A percentile compares a stretch with the other conserved stretches of the same genome.
Conservation (phyloP, 2,113 vertebrate genomes). For the Noctilio leporinus region DNA sequence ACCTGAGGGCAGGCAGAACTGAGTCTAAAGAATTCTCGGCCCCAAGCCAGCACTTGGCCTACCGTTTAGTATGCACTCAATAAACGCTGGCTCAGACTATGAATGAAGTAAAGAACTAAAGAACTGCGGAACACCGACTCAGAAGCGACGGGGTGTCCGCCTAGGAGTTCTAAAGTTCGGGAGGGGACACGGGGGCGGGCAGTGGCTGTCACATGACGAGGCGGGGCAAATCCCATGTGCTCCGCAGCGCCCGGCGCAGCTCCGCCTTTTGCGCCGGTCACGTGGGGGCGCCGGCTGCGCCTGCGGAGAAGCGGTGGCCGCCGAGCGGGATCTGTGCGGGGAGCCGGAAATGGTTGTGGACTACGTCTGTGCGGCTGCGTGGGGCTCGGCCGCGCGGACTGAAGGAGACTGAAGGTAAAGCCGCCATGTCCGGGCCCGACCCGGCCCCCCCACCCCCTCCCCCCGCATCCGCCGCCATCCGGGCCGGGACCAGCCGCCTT, state of each 20-base stretch:
- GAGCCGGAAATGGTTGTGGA: constrained; percentile 86
- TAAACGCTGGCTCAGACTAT: constrained; percentile 24
- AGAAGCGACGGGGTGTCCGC: background rate
- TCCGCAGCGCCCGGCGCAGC: background rate
- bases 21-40: background rate
- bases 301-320: constrained; percentile 75
- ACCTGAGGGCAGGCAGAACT: background rate
- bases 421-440: constrained; percentile 73
- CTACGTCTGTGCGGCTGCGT: constrained; percentile 86
- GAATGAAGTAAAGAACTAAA: constrained; percentile 60
- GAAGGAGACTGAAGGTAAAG: constrained; percentile 89
- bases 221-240: constrained; percentile 44
- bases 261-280: constrained; percentile 67
- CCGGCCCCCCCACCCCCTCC: constrained; percentile 66
- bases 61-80: background rate
- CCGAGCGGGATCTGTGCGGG: constrained; percentile 82
- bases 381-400: constrained; percentile 90
- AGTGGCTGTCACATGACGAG: constrained; percentile 50
- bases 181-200: constrained; percentile 44
- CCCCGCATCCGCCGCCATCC: constrained; percentile 72
- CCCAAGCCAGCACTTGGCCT: background rate
- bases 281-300: constrained; percentile 69
- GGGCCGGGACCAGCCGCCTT: constrained; percentile 55
- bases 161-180: constrained; percentile 26
- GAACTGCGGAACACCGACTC: background rate